These are phyloP conservation scores for Tenualosa thibaudeaui DNA, from an alignment of 2,797 vertebrate genomes.

Conservation along the genomic window DNA sequence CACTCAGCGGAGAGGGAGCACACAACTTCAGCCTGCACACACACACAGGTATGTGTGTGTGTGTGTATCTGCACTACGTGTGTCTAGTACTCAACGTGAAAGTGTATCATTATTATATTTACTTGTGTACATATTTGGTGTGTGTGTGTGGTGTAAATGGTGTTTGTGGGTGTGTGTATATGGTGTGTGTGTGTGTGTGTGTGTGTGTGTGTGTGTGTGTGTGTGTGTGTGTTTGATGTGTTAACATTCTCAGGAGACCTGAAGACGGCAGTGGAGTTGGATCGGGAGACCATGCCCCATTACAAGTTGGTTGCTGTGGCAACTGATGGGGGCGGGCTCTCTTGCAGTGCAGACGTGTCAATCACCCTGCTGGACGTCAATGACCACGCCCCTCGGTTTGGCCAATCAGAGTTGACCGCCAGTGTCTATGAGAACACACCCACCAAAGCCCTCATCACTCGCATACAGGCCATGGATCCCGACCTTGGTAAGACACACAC, in stretches of 20 bases:
- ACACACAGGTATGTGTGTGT: conserved; percentile 80
- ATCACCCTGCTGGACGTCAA: conserved; percentile 90
- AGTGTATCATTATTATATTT: conserved; percentile 12
- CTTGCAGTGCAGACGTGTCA: conserved; percentile 82
- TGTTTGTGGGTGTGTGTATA: neutral
- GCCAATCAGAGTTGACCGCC: conserved; percentile 78
- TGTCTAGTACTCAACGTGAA: neutral
- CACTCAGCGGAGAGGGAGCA: conserved; percentile 84
- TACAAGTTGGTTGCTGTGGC: conserved; percentile 86
- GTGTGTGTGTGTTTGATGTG: neutral
- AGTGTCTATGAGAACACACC: conserved; percentile 92
- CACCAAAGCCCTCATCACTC: conserved; percentile 89
- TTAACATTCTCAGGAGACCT: conserved; percentile 79
- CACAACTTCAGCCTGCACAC: conserved; percentile 88
- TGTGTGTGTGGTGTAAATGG: no score
- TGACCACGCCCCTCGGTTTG: conserved; percentile 91
- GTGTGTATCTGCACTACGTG: neutral
- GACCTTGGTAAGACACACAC: conserved; percentile 81
- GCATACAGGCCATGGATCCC: conserved; percentile 91
- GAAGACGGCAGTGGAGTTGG: conserved; percentile 81
- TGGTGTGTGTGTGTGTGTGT: neutral
- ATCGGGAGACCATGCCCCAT: conserved; percentile 81
- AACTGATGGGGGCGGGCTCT: conserved; percentile 87
- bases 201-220: neutral
- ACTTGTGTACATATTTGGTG: neutral